These are phyloP conservation scores for Hypercompe scribonia DNA, from an alignment of 2,888 invertebrate genomes.

Conservation along the genomic window DNA sequence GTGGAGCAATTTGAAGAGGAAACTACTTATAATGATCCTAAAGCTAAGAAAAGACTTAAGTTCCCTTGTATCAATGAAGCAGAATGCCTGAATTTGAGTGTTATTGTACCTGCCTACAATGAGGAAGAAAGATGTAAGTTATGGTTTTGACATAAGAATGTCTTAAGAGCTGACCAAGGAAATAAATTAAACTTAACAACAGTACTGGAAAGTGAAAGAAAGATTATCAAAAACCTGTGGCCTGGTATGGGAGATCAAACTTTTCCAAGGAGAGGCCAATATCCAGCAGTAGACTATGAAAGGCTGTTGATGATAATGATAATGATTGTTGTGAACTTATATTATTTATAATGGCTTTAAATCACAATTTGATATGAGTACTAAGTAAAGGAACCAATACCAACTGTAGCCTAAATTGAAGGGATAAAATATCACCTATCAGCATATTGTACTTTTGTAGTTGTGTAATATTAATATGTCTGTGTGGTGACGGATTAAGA, in stretches of 20 bases:
- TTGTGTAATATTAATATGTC: too few relatives aligned
- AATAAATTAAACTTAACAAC: too few relatives aligned
- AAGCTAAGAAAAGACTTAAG: constrained; percentile 67
- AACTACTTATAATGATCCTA: constrained; percentile 90
- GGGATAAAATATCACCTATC: background rate
- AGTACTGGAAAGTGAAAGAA: too few relatives aligned
- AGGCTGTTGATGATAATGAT: too few relatives aligned
- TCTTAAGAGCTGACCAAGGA: background rate
- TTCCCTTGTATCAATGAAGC: constrained; percentile 92
- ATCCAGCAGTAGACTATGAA: too few relatives aligned
- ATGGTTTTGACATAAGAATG: background rate
- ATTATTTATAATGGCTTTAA: background rate
- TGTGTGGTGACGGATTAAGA: too few relatives aligned
- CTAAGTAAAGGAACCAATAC: background rate
- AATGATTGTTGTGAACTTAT: background rate
- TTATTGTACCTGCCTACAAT: constrained; percentile 98
- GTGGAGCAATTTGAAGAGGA: constrained; percentile 91
- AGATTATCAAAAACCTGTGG: too few relatives aligned
- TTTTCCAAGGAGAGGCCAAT: too few relatives aligned
- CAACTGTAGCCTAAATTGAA: background rate
- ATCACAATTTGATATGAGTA: background rate
- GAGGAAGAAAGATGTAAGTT: constrained; percentile 95
- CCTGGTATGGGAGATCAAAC: too few relatives aligned
- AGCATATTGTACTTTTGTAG: too few relatives aligned
- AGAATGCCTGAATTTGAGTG: constrained; percentile 92